These are phyloP conservation scores for Microplitis deprimator DNA, from an alignment of 2,888 invertebrate genomes.

Conservation along the genomic window DNA sequence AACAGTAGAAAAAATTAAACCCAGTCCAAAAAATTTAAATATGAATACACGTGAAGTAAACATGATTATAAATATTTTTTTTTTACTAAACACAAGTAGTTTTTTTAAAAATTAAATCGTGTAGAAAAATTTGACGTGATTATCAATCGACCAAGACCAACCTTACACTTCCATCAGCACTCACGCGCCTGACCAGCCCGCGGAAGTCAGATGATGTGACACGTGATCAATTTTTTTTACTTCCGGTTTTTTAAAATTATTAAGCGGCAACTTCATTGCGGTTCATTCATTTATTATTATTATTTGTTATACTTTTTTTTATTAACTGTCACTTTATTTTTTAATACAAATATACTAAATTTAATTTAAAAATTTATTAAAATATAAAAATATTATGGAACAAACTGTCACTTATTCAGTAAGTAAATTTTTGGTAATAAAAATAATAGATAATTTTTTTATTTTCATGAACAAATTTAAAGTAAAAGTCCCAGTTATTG, in stretches of 20 bases:
- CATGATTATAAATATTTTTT: constrained; percentile 39
- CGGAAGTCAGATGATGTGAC: constrained; percentile 57
- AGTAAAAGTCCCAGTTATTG: background rate
- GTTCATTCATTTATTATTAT: background rate
- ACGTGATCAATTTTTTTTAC: constrained; percentile 43
- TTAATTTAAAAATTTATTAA: background rate
- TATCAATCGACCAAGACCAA: constrained; percentile 19
- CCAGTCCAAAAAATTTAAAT: constrained; percentile 46
- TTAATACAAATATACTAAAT: background rate
- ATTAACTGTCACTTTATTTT: background rate
- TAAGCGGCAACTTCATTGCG: background rate
- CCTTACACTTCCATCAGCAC: constrained; percentile 16
- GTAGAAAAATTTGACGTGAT: constrained; percentile 28
- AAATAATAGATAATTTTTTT: background rate
- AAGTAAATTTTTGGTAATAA: background rate
- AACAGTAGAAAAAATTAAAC: constrained; percentile 42
- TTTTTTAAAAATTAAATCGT: background rate
- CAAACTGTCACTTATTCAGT: constrained; percentile 43
- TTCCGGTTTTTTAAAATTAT: constrained; percentile 15
- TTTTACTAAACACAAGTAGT: background rate
- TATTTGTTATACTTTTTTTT: background rate
- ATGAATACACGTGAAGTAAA: constrained; percentile 43
- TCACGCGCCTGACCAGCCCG: constrained; percentile 59
- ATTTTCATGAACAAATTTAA: constrained; percentile 9
- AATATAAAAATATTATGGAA: constrained; percentile 19